Evolutionary conservation across 2,113 vertebrate genomes (phyloP), one percentile per base, ranked within the genome.

Genomic region (Blennius ocellaris): DNA sequence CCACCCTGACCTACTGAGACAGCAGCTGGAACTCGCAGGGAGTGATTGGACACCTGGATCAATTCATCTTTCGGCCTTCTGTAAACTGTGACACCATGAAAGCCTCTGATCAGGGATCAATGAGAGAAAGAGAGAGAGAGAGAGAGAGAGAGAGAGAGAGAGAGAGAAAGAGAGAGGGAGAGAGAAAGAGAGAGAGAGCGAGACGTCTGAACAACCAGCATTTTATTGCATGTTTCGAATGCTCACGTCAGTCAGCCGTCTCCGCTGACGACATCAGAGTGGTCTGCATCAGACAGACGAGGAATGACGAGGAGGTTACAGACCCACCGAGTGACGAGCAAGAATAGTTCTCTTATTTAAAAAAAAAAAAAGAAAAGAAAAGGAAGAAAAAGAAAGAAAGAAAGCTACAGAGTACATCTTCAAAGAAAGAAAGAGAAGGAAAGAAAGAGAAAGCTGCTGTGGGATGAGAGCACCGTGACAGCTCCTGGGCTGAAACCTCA

Each of bases 221-320:
- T 96, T 97, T 97, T 97, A 98, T 98, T 98, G 97, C 97, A 96
- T 97, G 90, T 96, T 96, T 95, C 94, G 95, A 97, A 96, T 95
- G 96, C 95, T 94, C 94, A 94, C 84, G 93, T 97, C 96, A 96
- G 96, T 95, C 91, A 90, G 21, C 21, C 21, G 21, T 94, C 83
- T 94, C 93, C 94, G 96, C 95, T 91, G 96, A 96, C 95, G 95
- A 97, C 95, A 96, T 96, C 95, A 94, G 94, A 95, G 94, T 94
- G 95, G 95, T 96, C 96, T 95, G 96, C 92, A 92, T 95, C 93
- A 94, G 84, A 96, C 95, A 96, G 95, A 97, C 95, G 93, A 93
- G 95, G 95, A 96, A 97, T 95, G 95, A 96, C 95, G 95, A 95
- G 94, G 76, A 79, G 76, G 81, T 83, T 96, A 97, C 95, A 97